Percentiles rank a stretch among this genome's conserved stretches.
Conservation (phyloP, 2,888 invertebrate species). For the Daptonema setosum region DNA sequence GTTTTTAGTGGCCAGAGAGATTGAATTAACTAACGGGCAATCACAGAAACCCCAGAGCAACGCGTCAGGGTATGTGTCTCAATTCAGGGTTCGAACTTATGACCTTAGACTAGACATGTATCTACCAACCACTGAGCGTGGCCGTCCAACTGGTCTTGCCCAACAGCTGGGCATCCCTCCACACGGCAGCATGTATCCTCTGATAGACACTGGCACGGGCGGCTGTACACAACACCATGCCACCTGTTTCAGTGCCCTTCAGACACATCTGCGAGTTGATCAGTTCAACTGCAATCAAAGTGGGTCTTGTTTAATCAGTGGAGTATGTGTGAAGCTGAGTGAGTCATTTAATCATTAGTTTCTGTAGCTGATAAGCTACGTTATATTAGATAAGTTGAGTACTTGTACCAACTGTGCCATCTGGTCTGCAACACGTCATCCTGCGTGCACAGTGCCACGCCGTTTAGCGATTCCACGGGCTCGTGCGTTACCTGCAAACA, state of each 20-base stretch:
- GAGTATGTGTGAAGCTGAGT: too few relatives aligned
- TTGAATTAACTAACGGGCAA: too few relatives aligned
- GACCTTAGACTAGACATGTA: conserved; percentile 9
- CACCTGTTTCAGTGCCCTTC: conserved; percentile 63
- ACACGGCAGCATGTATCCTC: conserved; percentile 62
- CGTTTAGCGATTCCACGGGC: conserved; percentile 43
- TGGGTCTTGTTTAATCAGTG: too few relatives aligned
- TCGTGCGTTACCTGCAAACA: conserved; percentile 28
- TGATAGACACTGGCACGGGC: conserved; percentile 84
- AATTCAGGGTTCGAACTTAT: neutral
- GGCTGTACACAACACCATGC: conserved; percentile 86
- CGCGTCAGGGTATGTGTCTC: too few relatives aligned
- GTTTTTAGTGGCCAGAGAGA: too few relatives aligned
- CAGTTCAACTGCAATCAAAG: conserved; percentile 43
- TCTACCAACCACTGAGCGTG: conserved; percentile 81
- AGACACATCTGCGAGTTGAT: conserved; percentile 70
- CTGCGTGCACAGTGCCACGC: conserved; percentile 60
- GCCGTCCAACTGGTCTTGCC: conserved; percentile 89
- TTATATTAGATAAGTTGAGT: too few relatives aligned
- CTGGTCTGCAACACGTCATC: conserved; percentile 79
- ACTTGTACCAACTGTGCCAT: conserved; percentile 68
- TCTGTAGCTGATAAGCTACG: too few relatives aligned
- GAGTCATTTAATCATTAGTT: too few relatives aligned
- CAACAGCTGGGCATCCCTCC: conserved; percentile 56
- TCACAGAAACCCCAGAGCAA: too few relatives aligned